These are phyloP conservation scores for Phaenicophaeus curvirostris DNA, from an alignment of 2,797 vertebrate genomes.

Conservation along the genomic window DNA sequence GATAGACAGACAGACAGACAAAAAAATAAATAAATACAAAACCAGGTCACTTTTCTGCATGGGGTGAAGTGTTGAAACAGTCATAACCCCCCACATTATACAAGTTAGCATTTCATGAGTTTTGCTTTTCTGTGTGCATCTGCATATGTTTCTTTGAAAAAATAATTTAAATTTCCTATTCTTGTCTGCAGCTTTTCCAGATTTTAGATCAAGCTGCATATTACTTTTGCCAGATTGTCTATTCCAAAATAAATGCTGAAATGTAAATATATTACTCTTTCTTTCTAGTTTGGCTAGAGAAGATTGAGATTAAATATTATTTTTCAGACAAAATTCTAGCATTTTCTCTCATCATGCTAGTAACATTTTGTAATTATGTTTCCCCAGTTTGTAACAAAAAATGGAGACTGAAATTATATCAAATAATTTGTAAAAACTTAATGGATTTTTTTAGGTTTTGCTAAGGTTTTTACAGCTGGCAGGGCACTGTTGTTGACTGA, in stretches of 20 bases:
- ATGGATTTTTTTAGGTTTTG: background rate
- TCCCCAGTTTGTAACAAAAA: background rate
- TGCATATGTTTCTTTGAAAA: slow-evolving; percentile 55
- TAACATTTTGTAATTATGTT: background rate
- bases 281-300: slow-evolving; percentile 9
- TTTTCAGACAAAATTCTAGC: background rate
- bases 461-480: background rate
- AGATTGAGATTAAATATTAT: background rate
- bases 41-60: background rate
- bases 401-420: background rate
- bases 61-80: background rate
- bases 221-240: slow-evolving; percentile 49
- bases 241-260: slow-evolving; percentile 53
- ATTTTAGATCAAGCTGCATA: slow-evolving; percentile 58
- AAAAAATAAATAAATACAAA: slow-evolving; percentile 64
- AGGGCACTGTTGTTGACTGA: background rate
- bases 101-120: slow-evolving; percentile 36
- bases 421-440: background rate
- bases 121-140: background rate
- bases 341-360: background rate
- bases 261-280: background rate
- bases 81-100: background rate
- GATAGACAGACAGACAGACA: slow-evolving; percentile 63
- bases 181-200: slow-evolving; percentile 54
- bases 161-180: slow-evolving; percentile 47